Evolutionary conservation across 2,888 invertebrate species (phyloP), one percentile per base, ranked within the genome.

Genomic region (Drosophila mayaguana): DNA sequence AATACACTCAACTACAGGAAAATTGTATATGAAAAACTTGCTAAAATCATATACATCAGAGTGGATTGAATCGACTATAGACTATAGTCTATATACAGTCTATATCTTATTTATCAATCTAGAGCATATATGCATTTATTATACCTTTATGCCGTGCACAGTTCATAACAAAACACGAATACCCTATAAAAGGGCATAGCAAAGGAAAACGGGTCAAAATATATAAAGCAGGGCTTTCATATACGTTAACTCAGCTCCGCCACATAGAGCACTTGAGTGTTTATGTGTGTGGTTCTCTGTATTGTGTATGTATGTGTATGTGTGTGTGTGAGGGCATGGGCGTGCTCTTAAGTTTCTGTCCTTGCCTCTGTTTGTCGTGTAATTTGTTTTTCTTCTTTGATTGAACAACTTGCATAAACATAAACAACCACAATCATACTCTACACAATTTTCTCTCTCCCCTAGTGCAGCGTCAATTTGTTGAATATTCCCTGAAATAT

Each of bases 241-340:
- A 88, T 78, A 79, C 87, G 87, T 83, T 88, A 88, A 88, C 87
- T 83, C 87, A 88, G 64, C 72, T 72, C 56, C 18, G 20, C 14
- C 48, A 18, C 34, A 20, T 20, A 51, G 20, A 20, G 34, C 32
- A 50, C 48, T n/a, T 12, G 28, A 50, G n/a, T 28, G 28, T 32
- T 28, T 51, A 68, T 64, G 67, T 67, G 28, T 53, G 64, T 62
- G 38, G 56, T 34, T 46, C 20, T 51, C 20, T 22, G 16, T 51
- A 34, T 34, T 28, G 18, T 40, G 2, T 42, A 46, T 77, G n/a
- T 55, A 40, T 60, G 9, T 64, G 28, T 74, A 62, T 63, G 46
- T 53, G 50, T 64, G 56, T 72, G 54, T 68, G 55, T 20, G 57
- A 3, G 46, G 67, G 64, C 70, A 34, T 66, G 53, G 50, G 36